phyloP scores from a whole-genome alignment of 2,113 vertebrate species.

The Laticauda laticaudata region DNA sequence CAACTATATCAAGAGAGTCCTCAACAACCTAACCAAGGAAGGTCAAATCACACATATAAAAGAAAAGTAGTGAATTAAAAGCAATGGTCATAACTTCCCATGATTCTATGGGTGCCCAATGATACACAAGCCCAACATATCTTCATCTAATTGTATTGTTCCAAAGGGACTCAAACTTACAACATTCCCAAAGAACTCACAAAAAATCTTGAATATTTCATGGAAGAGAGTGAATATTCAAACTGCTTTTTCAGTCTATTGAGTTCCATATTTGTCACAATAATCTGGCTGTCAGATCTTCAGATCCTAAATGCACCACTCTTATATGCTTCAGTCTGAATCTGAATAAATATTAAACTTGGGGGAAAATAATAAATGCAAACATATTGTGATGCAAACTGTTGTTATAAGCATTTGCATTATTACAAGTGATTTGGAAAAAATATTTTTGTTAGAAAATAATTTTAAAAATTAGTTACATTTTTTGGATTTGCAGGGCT shows the following conservation, averaged over 20 bases:
- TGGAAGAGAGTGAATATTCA: neutral
- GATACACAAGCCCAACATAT: neutral
- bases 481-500: too few species aligned
- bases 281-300: neutral
- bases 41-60: neutral
- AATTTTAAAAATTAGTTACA: neutral
- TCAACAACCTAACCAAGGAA: neutral
- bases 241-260: neutral
- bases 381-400: neutral
- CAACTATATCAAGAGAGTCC: neutral
- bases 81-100: neutral
- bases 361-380: neutral
- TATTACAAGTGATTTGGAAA: neutral
- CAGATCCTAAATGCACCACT: neutral
- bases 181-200: neutral
- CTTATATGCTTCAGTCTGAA: neutral
- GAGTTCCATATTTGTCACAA: neutral
- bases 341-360: neutral
- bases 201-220: neutral
- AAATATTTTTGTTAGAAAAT: conserved; percentile 2
- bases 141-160: neutral
- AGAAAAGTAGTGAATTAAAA: neutral
- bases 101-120: neutral
- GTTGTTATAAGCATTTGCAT: neutral
- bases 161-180: neutral